Base-by-base conservation (phyloP, 1,140 invertebrate species). In the Drosophila parabipectinata region DNA sequence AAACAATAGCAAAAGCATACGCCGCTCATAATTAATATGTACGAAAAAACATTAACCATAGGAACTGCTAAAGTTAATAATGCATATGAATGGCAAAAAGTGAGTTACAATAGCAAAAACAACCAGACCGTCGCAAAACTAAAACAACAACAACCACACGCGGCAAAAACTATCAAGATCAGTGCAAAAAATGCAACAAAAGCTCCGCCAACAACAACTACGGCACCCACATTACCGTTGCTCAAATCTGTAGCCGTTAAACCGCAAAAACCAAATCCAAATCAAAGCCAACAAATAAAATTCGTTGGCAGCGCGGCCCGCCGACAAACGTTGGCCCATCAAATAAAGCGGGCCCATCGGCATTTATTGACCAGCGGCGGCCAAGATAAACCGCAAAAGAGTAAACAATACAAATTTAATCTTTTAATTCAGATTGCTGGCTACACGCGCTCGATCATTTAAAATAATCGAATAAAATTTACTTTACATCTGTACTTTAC, bases 41-140 rank as follows among this genome's bases (percentile, higher is more conserved):
- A 83, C 79, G 83, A 88, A 45, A 88, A 88, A 89, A 77, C 83
- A 69, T 68, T 82, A 79, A 83, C 45, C 76, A 79, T 73, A 79
- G 83, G 83, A 88, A 88, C 72, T 79, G 56, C 83, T 55, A 88
- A 89, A 89, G 84, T 83, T 84, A 88, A 88, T 84, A 89, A 88
- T 79, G 84, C 79, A 90, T 89, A 90, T 76, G 79, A 72, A 73
- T 90, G 88, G 88, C 82, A 90, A 79, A 90, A 77, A 90, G 88
- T 90, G 69, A 90, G 67, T 62, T 90, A 90, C 50, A 75, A 50
- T 57, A 90, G 80, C 77, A 90, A 72, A 76, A 66, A 30, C 67
- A 45, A 44, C 79, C 63, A 51, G 51, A 10, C 66, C 51, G 56
- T 44, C 61, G 56, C 50, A 34, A 51, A 79, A 68, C 32, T 44